These are phyloP conservation scores for Marmota monax DNA, from an alignment of 2,113 vertebrate species.

Conservation along the genomic window DNA sequence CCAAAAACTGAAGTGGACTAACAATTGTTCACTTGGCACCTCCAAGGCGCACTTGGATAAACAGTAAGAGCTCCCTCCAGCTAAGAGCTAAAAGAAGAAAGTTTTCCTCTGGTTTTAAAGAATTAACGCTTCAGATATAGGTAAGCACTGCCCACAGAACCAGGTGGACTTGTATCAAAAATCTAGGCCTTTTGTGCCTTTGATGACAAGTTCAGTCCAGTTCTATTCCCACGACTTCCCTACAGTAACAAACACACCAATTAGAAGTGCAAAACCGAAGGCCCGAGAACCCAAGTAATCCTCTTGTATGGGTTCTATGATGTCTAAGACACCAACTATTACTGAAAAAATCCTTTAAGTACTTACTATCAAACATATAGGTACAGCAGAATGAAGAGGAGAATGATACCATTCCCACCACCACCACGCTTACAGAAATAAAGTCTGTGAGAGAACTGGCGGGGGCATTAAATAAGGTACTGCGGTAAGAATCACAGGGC, in stretches of 20 bases:
- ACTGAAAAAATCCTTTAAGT: not conserved
- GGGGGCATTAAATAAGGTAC: rapidly evolving
- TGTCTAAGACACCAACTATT: not conserved
- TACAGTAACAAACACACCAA: not conserved
- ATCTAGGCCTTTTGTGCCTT: not conserved
- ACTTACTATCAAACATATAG: not conserved
- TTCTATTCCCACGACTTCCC: not conserved
- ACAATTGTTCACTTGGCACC: rapidly evolving
- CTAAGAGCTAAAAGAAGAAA: not conserved
- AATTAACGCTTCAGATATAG: not conserved
- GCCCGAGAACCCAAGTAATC: not conserved
- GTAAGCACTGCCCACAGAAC: not conserved
- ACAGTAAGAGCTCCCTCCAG: not conserved
- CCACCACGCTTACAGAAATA: no score
- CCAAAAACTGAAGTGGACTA: not conserved
- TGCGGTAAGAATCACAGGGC: rapidly evolving
- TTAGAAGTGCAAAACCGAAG: not conserved
- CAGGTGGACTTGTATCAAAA: not conserved
- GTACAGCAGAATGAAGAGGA: not conserved
- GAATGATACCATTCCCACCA: not conserved
- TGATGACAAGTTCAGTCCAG: not conserved
- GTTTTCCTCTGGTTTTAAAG: not conserved
- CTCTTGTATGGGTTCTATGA: not conserved
- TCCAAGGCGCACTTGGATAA: not conserved
- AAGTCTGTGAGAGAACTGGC: not conserved